A percentile compares a stretch with the other conserved stretches of the same genome.
phyloP scores from a whole-genome alignment of 2,113 vertebrate genomes.

The Microcebus griseorufus region DNA sequence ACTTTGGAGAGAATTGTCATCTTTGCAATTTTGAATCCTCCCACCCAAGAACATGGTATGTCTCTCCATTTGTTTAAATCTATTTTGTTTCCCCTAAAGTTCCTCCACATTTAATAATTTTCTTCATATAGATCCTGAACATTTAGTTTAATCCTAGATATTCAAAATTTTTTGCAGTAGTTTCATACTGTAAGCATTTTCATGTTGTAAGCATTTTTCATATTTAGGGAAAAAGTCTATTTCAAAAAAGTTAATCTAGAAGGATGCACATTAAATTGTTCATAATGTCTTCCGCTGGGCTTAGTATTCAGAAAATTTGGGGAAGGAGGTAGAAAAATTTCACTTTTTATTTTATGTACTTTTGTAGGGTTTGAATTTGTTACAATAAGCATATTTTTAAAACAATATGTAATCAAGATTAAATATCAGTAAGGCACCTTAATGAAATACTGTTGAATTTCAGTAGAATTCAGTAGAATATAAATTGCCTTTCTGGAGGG shows the following conservation, averaged over 20 bases:
- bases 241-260: conserved; percentile 28
- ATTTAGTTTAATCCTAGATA: conserved; percentile 18
- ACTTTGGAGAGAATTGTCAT: conserved; percentile 47
- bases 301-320: neutral
- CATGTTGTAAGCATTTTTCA: neutral
- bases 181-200: conserved; percentile 15
- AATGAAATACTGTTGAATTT: too few species aligned
- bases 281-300: neutral
- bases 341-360: neutral
- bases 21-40: conserved; percentile 60
- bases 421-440: neutral
- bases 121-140: neutral
- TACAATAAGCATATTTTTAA: neutral
- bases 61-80: conserved; percentile 19
- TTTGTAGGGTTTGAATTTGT: conserved; percentile 16
- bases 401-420: neutral
- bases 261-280: neutral
- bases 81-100: neutral
- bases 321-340: neutral
- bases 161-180: neutral
- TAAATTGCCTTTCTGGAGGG: neutral
- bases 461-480: neutral
- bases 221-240: conserved; percentile 24
- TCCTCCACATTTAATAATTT: neutral
- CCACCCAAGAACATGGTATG: conserved; percentile 56